A percentile compares a stretch with the other conserved stretches of the same genome.
Conservation (phyloP, 1,140 invertebrate species). For the Drosophila tsacasi region DNA sequence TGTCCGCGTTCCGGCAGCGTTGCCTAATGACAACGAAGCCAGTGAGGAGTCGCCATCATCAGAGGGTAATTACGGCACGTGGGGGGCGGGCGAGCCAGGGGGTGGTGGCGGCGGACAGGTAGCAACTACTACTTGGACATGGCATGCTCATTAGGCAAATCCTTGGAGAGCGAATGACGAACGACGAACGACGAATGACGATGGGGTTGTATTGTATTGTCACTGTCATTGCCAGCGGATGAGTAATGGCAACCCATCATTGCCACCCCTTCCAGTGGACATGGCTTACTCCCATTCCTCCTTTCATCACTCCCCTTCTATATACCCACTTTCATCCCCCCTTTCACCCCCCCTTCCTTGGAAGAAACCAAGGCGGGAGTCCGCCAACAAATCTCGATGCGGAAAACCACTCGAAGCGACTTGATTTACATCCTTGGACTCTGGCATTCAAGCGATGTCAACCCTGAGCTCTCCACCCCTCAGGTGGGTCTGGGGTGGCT, state of each 20-base stretch:
- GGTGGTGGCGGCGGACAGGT: slow-evolving; percentile 33
- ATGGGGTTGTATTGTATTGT: slow-evolving; percentile 42
- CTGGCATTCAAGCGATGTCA: slow-evolving; percentile 49
- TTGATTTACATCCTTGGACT: slow-evolving; percentile 47
- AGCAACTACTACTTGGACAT: slow-evolving; percentile 51
- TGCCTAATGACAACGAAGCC: slow-evolving; percentile 50
- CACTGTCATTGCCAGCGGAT: slow-evolving; percentile 54
- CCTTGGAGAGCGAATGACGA: slow-evolving; percentile 60
- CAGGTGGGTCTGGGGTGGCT: background rate
- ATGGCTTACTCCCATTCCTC: background rate
- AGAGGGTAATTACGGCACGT: slow-evolving; percentile 57
- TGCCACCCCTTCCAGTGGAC: background rate
- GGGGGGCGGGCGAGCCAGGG: slow-evolving; percentile 16
- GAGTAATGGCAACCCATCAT: slow-evolving; percentile 35
- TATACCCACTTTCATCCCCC: background rate
- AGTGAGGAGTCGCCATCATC: slow-evolving; percentile 43
- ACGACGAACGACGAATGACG: background rate
- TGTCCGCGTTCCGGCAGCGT: slow-evolving; percentile 25
- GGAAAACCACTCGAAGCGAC: slow-evolving; percentile 19
- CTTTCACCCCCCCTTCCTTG: too few relatives aligned
- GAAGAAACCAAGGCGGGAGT: background rate
- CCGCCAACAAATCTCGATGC: slow-evolving; percentile 12
- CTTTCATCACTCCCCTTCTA: background rate
- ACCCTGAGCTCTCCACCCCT: slow-evolving; percentile 33
- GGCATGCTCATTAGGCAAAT: slow-evolving; percentile 76